Evolutionary conservation across 1,140 invertebrate genomes (phyloP).

Genomic region (Heliothis subflexa): DNA sequence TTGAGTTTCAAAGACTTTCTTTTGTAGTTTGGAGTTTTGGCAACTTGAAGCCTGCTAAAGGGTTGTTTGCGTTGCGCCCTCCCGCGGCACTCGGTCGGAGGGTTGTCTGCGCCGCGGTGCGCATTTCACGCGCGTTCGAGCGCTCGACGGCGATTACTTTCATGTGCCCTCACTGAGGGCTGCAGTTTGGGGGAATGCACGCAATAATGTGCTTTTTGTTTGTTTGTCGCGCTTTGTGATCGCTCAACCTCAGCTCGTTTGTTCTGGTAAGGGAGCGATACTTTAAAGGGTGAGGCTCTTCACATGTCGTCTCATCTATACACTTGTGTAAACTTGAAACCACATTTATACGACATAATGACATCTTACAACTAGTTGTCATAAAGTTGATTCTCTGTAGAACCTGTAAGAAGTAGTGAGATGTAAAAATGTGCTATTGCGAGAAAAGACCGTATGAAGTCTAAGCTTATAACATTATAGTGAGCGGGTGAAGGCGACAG

Average conservation of each 20-base stretch:
- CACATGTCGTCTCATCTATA: neutral
- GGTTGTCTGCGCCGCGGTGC: slow-evolving; percentile 13
- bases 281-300: neutral
- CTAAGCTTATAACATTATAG: neutral
- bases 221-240: slow-evolving; percentile 24
- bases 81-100: neutral
- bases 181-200: slow-evolving; percentile 26
- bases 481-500: neutral
- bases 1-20: too few relatives aligned
- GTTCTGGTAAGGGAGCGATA: neutral
- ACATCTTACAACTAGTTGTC: neutral
- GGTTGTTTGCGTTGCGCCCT: neutral
- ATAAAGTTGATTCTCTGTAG: too few relatives aligned
- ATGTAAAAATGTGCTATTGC: too few relatives aligned
- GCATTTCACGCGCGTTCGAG: slow-evolving; percentile 47
- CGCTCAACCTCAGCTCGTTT: neutral
- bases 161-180: slow-evolving; percentile 37
- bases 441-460: neutral
- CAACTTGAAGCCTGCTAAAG: too few relatives aligned
- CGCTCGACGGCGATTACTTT: slow-evolving; percentile 47
- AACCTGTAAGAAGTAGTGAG: too few relatives aligned
- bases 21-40: too few relatives aligned
- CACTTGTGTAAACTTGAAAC: neutral
- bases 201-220: slow-evolving; percentile 38
- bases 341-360: neutral